Percentiles rank a stretch among this genome's conserved stretches.
These are phyloP conservation scores for Megalops atlanticus DNA, from an alignment of 2,113 vertebrate genomes.

Conservation along the genomic window DNA sequence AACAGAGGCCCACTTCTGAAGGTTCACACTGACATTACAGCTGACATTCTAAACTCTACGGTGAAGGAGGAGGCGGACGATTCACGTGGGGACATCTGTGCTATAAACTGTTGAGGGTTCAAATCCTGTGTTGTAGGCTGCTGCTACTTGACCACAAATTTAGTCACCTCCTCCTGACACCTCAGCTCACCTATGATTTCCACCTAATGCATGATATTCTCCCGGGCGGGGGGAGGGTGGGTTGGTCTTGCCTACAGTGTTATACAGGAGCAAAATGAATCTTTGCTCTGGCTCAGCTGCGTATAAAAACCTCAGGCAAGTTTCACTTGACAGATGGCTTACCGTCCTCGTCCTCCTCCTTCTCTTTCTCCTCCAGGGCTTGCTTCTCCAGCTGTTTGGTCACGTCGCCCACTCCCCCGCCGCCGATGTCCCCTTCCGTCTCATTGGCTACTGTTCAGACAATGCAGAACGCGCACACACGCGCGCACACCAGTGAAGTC, in stretches of 20 bases:
- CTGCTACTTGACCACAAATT: too few relatives aligned
- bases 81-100: too few relatives aligned
- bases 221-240: too few relatives aligned
- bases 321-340: too few relatives aligned
- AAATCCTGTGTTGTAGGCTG: too few relatives aligned
- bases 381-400: slow-evolving; percentile 86
- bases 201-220: not conserved
- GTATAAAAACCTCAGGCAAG: not conserved
- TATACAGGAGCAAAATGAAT: not conserved
- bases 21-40: too few relatives aligned
- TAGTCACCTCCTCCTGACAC: too few relatives aligned
- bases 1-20: not conserved
- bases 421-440: slow-evolving; percentile 70
- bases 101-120: too few relatives aligned
- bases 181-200: not conserved
- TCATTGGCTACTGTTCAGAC: slow-evolving; percentile 76
- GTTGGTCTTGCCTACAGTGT: not conserved
- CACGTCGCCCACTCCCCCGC: slow-evolving; percentile 68
- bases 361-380: slow-evolving; percentile 85
- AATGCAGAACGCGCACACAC: slow-evolving; percentile 24
- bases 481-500: not conserved
- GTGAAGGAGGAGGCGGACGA: too few relatives aligned
- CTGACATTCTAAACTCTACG: too few relatives aligned
- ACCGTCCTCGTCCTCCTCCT: slow-evolving; percentile 88
- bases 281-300: not conserved